Percentiles rank a stretch among this genome's conserved stretches.
Evolutionary conservation across 2,797 vertebrate genomes (phyloP).

Genomic region (Ibycter americanus): DNA sequence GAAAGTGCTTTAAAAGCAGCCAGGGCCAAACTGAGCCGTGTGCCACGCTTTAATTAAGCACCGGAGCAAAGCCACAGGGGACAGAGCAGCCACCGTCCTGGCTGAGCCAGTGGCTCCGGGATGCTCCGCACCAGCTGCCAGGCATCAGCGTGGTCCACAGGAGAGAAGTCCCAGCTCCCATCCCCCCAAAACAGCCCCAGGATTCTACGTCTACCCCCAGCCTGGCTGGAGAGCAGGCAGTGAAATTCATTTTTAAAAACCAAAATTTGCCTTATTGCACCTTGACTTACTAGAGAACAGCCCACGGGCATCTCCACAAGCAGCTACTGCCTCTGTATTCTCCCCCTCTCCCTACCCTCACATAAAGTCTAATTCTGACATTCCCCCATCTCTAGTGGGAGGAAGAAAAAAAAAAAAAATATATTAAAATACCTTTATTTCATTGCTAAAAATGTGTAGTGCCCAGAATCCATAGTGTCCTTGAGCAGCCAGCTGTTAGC

Average conservation of each 20-base stretch:
- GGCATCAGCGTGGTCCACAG: rapidly evolving
- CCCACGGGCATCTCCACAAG: neutral
- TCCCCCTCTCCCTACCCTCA: neutral
- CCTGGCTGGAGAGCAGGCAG: neutral
- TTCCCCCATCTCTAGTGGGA: neutral
- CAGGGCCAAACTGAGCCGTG: rapidly evolving
- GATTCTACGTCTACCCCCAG: neutral
- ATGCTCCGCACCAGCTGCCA: neutral
- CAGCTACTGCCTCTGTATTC: neutral
- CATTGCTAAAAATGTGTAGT: neutral
- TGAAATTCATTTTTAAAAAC: neutral
- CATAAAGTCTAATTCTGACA: neutral
- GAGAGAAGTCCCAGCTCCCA: neutral
- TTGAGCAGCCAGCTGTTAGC: neutral
- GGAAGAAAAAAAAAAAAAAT: neutral
- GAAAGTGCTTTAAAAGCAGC: neutral
- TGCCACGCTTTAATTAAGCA: neutral
- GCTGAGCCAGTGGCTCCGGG: neutral
- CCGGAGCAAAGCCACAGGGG: too few species aligned
- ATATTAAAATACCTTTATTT: neutral
- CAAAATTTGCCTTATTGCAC: neutral
- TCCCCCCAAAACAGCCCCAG: neutral
- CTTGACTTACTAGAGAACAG: neutral
- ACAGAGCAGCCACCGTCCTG: neutral
- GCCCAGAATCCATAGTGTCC: neutral